phyloP scores from a whole-genome alignment of 1,140 invertebrate species.

The Trichogramma pretiosum region DNA sequence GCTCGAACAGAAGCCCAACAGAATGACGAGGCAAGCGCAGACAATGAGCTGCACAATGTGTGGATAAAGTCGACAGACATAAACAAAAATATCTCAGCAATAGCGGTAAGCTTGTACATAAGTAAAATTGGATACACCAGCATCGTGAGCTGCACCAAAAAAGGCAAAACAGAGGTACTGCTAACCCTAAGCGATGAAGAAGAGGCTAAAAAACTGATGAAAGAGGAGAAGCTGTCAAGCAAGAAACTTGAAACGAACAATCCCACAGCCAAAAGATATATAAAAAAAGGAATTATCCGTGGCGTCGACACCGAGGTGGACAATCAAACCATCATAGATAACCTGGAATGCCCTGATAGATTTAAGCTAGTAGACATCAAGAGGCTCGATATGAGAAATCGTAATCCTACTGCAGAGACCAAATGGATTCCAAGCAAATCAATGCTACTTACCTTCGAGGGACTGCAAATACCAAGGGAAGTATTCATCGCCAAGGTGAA shows the following conservation, averaged over 20 bases:
- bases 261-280: not conserved
- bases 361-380: not conserved
- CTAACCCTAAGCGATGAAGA: not conserved
- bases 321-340: not conserved
- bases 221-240: not conserved
- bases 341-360: not conserved
- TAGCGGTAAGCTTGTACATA: not conserved
- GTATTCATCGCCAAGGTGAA: slow-evolving; percentile 11
- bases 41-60: not conserved
- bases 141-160: not conserved
- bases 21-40: too few species aligned
- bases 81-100: not conserved
- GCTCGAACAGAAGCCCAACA: too few species aligned
- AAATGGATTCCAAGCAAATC: slow-evolving; percentile 10
- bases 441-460: slow-evolving; percentile 8
- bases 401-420: not conserved
- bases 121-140: not conserved
- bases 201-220: not conserved
- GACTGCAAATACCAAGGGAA: slow-evolving; percentile 3
- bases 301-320: not conserved
- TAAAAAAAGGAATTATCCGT: not conserved
- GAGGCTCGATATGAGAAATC: not conserved
- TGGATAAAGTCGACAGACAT: not conserved
- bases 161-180: not conserved
- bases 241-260: not conserved